A percentile compares a stretch with the other conserved stretches of the same genome.
Evolutionary conservation across 2,113 vertebrate species (phyloP).

Genomic region (Sceloporus tristichus): DNA sequence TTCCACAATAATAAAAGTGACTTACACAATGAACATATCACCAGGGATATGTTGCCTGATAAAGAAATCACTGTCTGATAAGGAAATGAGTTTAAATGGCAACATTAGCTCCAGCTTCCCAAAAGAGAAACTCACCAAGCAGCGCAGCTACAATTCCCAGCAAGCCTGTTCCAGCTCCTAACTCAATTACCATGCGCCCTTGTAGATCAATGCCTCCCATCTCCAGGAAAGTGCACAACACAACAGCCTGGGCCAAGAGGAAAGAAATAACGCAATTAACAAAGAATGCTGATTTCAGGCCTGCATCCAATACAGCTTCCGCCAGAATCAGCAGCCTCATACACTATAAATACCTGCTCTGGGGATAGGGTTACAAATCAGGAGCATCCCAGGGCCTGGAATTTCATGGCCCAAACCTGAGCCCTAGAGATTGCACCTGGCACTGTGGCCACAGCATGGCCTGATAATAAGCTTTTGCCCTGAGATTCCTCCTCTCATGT

Average conservation of each 20-base stretch:
- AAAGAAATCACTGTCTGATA: neutral
- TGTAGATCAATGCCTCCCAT: slow-evolving; percentile 81
- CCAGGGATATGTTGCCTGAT: too few relatives aligned
- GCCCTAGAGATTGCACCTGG: too few relatives aligned
- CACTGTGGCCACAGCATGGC: too few relatives aligned
- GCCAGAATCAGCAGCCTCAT: too few relatives aligned
- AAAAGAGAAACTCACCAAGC: slow-evolving; percentile 82
- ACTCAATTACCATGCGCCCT: slow-evolving; percentile 84
- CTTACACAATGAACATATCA: neutral
- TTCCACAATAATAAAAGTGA: neutral
- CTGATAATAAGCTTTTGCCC: too few relatives aligned
- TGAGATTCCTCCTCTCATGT: too few relatives aligned
- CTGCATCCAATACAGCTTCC: neutral
- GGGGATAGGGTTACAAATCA: too few relatives aligned
- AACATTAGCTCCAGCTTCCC: neutral
- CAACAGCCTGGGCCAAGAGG: slow-evolving; percentile 85
- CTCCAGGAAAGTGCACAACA: slow-evolving; percentile 92
- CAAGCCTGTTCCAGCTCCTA: slow-evolving; percentile 95
- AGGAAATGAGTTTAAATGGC: neutral
- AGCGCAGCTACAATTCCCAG: slow-evolving; percentile 93
- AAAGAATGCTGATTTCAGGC: slow-evolving; percentile 29
- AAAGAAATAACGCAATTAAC: neutral
- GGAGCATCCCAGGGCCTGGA: too few relatives aligned
- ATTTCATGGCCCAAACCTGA: too few relatives aligned
- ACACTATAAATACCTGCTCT: too few relatives aligned